Evolutionary conservation across 2,888 invertebrate genomes (phyloP), one percentile per base, ranked within the genome.

Genomic region (Meiosimyza platycephala): DNA sequence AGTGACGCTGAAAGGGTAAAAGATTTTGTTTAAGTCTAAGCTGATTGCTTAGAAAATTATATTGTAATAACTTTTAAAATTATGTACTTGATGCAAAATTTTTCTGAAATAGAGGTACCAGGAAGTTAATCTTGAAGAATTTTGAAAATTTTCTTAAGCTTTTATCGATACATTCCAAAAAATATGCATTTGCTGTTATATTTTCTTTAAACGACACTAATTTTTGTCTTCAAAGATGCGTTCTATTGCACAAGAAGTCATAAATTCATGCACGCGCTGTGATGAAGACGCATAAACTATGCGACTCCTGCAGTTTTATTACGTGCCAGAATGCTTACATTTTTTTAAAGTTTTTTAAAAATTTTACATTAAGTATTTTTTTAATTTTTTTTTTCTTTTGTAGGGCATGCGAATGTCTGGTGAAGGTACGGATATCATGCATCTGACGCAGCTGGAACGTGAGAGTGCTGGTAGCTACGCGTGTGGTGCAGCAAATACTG

Each of bases 401-500:
- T 52, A 88, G 88, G 87, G 87, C 75, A 88, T 88, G 88, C 86
- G 88, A 79, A 88, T 88, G 88, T 87, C 88, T 77, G 88, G 88
- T 65, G 88, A 88, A 79, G 84, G 81, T 77, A 81, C 84, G 68
- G 88, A 88, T 84, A 92, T 91, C 76, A 88, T 95, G 80, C 89
- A 92, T 75, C 88, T 95, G 72, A 90, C 91, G 81, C 90, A 90
- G 71, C 88, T 95, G 77, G 90, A 91, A 77, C 89, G 93, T 77
- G 91, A 91, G 78, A 93, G 93, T 79, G 91, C 92, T 0, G 94
- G 95, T 3, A 91, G 93, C 71, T 96, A 95, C 85, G 90, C 93
- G 47, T 96, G 96, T 84, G 90, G 93, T 69, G 95, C 95, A 6
- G 89, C 90, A 75, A 96, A 96, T 84, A 88, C 91, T 2, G 94